A percentile compares a stretch with the other conserved stretches of the same genome.
phyloP scores from a whole-genome alignment of 1,140 invertebrate genomes.

The Heliconius nattereri region DNA sequence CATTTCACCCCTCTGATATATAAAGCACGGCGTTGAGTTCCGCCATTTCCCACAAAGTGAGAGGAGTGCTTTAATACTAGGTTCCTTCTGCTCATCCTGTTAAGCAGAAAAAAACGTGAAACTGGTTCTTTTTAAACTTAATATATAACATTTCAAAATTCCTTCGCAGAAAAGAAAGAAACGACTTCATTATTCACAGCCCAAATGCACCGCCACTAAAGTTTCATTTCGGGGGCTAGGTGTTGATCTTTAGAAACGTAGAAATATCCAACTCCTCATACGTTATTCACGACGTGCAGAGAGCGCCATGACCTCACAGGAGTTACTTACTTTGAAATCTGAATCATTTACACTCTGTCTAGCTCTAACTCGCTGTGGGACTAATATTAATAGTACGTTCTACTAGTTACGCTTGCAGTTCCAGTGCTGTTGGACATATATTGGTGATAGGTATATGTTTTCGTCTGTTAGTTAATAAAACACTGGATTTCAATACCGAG shows the following conservation, averaged over 20 bases:
- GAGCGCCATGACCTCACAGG: constrained; percentile 24
- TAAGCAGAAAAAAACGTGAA: too few species aligned
- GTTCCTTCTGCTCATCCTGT: too few species aligned
- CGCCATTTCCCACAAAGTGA: too few species aligned
- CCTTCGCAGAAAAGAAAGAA: too few species aligned
- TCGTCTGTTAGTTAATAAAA: not conserved
- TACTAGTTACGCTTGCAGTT: not conserved
- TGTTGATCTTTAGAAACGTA: constrained; percentile 18
- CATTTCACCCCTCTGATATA: too few species aligned
- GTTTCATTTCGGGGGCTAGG: constrained; percentile 14
- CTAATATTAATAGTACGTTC: constrained; percentile 19
- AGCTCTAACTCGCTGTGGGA: not conserved
- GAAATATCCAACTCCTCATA: constrained; percentile 23
- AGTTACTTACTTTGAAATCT: constrained; percentile 20
- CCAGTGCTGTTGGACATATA: not conserved
- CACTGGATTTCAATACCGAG: too few species aligned
- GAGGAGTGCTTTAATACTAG: too few species aligned
- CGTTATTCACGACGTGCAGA: constrained; percentile 23
- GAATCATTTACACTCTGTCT: constrained; percentile 28
- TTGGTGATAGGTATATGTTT: not conserved
- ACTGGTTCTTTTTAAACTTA: too few species aligned
- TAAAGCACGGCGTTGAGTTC: too few species aligned
- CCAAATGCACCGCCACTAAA: not conserved
- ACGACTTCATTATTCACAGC: too few species aligned
- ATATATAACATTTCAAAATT: too few species aligned